phyloP scores from a whole-genome alignment of 1,140 invertebrate species.

The Andrena cerasifolii region DNA sequence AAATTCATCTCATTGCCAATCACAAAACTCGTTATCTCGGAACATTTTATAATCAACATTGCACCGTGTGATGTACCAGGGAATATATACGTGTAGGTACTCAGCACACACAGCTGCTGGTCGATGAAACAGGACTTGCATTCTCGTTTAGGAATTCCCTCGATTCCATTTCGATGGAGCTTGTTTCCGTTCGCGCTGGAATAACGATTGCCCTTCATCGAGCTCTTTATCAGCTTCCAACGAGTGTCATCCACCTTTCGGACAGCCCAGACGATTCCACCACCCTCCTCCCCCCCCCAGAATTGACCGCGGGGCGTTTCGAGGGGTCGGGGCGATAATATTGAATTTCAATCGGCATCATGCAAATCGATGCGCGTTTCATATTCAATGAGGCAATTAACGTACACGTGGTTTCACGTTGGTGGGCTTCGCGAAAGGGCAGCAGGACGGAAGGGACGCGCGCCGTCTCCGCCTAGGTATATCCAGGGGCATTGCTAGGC shows the following conservation, averaged over 20 bases:
- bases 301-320: constrained; percentile 12
- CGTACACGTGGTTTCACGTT: constrained; percentile 61
- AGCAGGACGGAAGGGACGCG: constrained; percentile 17
- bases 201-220: not conserved
- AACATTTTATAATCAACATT: no score
- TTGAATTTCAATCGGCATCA: constrained; percentile 71
- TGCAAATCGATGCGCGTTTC: constrained; percentile 70
- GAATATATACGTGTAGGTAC: not conserved
- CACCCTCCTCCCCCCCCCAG: not conserved
- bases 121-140: no score
- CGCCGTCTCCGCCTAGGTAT: constrained; percentile 35
- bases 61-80: no score
- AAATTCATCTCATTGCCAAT: no score
- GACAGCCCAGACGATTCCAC: not conserved
- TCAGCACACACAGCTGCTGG: not conserved
- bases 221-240: constrained; percentile 1
- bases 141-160: not conserved
- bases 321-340: constrained; percentile 43
- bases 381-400: constrained; percentile 76
- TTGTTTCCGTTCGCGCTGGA: not conserved
- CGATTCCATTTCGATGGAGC: not conserved
- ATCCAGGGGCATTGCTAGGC: constrained; percentile 48
- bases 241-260: not conserved
- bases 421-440: constrained; percentile 47
- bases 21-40: no score